These are phyloP conservation scores for Pandemis corylana DNA, from an alignment of 2,888 invertebrate genomes.

Conservation along the genomic window DNA sequence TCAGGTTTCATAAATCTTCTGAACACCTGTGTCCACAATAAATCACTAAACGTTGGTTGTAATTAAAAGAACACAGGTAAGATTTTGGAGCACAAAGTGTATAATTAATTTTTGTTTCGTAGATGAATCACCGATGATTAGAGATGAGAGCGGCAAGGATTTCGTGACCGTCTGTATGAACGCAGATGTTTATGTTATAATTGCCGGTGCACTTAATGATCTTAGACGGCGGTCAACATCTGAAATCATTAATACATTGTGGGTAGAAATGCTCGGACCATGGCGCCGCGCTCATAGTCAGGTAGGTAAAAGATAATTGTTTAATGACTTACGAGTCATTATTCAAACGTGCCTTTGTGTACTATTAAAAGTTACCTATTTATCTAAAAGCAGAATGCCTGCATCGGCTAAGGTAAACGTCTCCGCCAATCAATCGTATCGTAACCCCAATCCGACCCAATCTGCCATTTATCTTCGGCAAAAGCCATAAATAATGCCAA, in stretches of 20 bases:
- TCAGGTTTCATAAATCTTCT: conserved; percentile 70
- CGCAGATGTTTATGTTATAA: conserved; percentile 81
- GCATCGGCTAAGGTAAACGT: not conserved
- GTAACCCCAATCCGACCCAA: conserved; percentile 49
- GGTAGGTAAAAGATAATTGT: conserved; percentile 36
- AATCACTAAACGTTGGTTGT: conserved; percentile 73
- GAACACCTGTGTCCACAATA: conserved; percentile 71
- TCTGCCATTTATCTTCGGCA: conserved; percentile 63
- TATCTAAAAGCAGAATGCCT: not conserved
- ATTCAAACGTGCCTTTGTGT: not conserved
- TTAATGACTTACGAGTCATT: conserved; percentile 9
- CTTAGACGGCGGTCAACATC: conserved; percentile 62
- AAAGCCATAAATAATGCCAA: conserved; percentile 74
- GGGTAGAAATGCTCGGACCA: conserved; percentile 29
- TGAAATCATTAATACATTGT: conserved; percentile 38
- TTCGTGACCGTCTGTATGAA: conserved; percentile 66
- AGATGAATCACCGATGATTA: conserved; percentile 83
- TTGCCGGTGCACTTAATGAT: conserved; percentile 74
- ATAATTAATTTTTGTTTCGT: conserved; percentile 80
- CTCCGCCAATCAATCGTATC: conserved; percentile 31
- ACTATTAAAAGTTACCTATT: not conserved
- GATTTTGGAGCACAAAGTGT: conserved; percentile 71
- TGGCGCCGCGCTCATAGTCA: conserved; percentile 28
- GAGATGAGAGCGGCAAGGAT: conserved; percentile 61
- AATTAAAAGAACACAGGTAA: conserved; percentile 81